Percentiles rank a stretch among this genome's conserved stretches.
These are phyloP conservation scores for Octodon degus DNA, from an alignment of 2,113 vertebrate species.

Conservation along the genomic window DNA sequence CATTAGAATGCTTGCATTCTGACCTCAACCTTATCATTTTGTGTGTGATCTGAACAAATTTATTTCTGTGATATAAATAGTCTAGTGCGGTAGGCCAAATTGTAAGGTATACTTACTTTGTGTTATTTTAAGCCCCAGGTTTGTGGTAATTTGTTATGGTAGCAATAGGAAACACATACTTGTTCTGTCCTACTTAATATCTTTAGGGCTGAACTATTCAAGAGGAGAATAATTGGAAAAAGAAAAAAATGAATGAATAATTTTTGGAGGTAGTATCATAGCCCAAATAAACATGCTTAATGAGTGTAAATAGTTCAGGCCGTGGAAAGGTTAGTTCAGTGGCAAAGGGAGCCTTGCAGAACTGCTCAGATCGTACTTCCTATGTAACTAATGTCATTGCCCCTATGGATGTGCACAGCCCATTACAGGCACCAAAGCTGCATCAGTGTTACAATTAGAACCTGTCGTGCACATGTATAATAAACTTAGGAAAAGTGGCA, in stretches of 20 bases:
- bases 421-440: fast-evolving
- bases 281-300: background rate
- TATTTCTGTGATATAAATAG: background rate
- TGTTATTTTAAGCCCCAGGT: background rate
- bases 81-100: background rate
- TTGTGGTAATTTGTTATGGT: background rate
- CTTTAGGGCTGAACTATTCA: background rate
- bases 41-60: background rate
- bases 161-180: background rate
- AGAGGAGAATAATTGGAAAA: background rate
- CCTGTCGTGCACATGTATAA: too few relatives aligned
- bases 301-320: background rate
- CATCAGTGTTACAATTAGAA: too few relatives aligned
- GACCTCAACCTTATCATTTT: background rate
- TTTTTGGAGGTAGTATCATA: background rate
- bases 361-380: background rate
- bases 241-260: background rate
- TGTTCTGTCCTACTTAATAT: background rate
- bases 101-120: background rate
- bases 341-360: background rate
- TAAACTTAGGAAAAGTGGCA: too few relatives aligned
- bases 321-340: background rate
- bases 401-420: too few relatives aligned
- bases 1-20: background rate
- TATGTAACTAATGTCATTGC: background rate